phyloP scores from a whole-genome alignment of 2,113 vertebrate species.

The Crotophaga sulcirostris region DNA sequence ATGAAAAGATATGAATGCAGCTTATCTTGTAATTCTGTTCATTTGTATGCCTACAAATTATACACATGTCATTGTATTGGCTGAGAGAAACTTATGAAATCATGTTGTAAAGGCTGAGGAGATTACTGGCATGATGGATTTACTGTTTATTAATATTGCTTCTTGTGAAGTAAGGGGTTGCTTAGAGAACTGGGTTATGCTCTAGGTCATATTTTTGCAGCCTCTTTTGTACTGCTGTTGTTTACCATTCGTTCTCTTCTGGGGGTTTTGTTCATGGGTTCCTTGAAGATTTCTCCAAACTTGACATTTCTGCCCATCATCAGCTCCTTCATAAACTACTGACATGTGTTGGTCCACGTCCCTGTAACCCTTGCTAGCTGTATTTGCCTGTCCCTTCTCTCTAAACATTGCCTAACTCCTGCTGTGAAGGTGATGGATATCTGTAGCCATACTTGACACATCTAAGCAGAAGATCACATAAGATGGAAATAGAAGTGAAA shows the following conservation, averaged over 20 bases:
- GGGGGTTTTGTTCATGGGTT: background rate
- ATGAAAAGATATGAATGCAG: background rate
- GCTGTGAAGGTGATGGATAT: background rate
- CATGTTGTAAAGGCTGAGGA: background rate
- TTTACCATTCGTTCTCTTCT: background rate
- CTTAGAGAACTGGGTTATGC: background rate
- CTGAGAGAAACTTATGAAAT: background rate
- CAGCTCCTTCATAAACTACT: background rate
- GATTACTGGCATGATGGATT: background rate
- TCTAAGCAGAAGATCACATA: background rate
- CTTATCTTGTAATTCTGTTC: background rate
- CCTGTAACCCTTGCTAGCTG: background rate
- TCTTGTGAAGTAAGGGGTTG: background rate
- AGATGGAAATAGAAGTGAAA: background rate
- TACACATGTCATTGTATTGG: background rate
- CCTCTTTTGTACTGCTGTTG: background rate
- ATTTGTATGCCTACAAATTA: background rate
- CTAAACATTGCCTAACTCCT: background rate
- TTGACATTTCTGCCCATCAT: background rate
- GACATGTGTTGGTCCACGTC: fast-evolving
- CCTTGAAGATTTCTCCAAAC: background rate
- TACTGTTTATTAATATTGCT: background rate
- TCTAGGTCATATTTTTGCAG: background rate
- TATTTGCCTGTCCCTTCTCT: background rate
- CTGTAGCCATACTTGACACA: background rate